Percentiles rank a stretch among this genome's conserved stretches.
These are phyloP conservation scores for Bujurquina vittata DNA, from an alignment of 2,113 vertebrate genomes.

Conservation along the genomic window DNA sequence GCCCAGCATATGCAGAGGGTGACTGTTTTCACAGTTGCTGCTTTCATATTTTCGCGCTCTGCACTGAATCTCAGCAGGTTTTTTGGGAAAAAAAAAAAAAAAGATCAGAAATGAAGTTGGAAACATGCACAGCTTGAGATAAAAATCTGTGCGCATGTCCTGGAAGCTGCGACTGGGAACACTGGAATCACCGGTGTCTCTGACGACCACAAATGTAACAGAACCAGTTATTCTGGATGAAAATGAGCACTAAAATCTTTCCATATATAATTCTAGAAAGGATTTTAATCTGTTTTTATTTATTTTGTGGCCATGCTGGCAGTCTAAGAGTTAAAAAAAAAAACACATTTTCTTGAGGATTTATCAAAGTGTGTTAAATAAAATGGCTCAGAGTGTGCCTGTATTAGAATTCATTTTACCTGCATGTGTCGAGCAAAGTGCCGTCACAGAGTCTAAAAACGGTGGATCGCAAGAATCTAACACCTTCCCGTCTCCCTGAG, in stretches of 20 bases:
- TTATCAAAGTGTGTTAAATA: too few relatives aligned
- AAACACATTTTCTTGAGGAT: too few relatives aligned
- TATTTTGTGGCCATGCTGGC: too few relatives aligned
- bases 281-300: too few relatives aligned
- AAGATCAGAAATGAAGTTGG: neutral
- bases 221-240: neutral
- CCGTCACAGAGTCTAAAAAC: constrained; percentile 21
- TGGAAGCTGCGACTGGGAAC: neutral
- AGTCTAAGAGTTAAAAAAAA: too few relatives aligned
- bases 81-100: constrained; percentile 9
- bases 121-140: neutral
- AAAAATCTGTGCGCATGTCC: neutral
- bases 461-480: constrained; percentile 5
- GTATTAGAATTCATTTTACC: neutral
- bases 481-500: constrained; percentile 8
- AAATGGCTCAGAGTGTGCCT: neutral
- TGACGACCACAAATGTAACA: neutral
- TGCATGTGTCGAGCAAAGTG: neutral
- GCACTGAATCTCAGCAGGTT: constrained; percentile 47
- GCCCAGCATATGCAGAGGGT: constrained; percentile 56
- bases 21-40: constrained; percentile 63
- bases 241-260: neutral
- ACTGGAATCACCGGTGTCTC: neutral
- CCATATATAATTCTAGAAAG: neutral
- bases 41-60: constrained; percentile 53